phyloP scores from a whole-genome alignment of 2,888 invertebrate species.

The Tachystola acroxantha region DNA sequence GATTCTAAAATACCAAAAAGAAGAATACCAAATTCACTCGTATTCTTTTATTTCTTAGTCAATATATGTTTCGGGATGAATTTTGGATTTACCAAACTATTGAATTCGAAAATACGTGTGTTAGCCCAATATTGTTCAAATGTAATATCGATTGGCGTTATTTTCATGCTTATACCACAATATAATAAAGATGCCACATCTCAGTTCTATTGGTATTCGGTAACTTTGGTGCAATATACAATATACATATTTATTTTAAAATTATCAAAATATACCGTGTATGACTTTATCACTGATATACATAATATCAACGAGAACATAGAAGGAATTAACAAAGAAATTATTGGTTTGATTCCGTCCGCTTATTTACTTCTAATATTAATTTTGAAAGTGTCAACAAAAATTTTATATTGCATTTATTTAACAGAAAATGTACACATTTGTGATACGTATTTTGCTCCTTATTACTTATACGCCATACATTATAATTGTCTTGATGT shows the following conservation, averaged over 20 bases:
- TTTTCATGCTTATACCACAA: not conserved
- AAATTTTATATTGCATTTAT: not conserved
- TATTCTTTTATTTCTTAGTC: not conserved
- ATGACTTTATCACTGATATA: not conserved
- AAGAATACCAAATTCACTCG: not conserved
- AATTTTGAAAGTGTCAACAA: not conserved
- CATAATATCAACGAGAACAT: too few relatives aligned
- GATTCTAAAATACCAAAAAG: not conserved
- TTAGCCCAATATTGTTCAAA: not conserved
- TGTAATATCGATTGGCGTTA: not conserved
- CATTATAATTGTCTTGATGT: not conserved
- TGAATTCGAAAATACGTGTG: not conserved
- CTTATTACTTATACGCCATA: not conserved
- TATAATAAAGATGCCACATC: not conserved
- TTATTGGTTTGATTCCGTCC: not conserved
- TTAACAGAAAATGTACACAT: too few relatives aligned
- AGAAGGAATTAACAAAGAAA: not conserved
- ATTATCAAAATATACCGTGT: not conserved
- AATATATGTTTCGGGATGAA: not conserved
- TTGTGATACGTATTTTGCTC: not conserved
- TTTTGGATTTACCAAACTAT: not conserved
- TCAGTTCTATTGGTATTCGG: not conserved
- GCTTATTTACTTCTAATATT: not conserved
- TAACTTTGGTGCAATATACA: not conserved
- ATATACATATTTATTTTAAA: not conserved